phyloP scores from a whole-genome alignment of 2,888 invertebrate genomes.

The Neria commutata region DNA sequence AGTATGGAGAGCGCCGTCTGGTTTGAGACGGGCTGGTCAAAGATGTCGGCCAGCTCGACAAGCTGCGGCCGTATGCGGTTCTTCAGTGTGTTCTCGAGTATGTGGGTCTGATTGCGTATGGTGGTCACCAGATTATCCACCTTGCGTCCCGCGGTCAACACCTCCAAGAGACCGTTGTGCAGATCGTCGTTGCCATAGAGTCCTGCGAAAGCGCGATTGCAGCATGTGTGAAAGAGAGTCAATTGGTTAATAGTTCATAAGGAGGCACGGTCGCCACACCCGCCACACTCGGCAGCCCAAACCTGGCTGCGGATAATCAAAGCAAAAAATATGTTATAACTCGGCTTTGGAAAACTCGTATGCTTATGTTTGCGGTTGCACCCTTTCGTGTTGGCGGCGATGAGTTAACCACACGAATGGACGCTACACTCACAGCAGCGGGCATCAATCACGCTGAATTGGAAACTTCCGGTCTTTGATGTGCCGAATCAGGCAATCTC shows the following conservation, averaged over 20 bases:
- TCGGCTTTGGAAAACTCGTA: no score
- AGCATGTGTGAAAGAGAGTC: neutral
- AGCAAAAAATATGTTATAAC: no score
- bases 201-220: slow-evolving; percentile 49
- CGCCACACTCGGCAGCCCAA: no score
- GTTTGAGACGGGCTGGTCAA: slow-evolving; percentile 79
- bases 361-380: no score
- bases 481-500: no score
- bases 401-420: no score
- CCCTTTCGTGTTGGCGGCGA: no score
- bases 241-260: no score
- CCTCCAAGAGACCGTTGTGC: slow-evolving; percentile 86
- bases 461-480: neutral
- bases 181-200: slow-evolving; percentile 95
- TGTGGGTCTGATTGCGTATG: slow-evolving; percentile 82
- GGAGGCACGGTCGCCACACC: no score
- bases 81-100: slow-evolving; percentile 76
- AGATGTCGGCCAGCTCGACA: slow-evolving; percentile 74
- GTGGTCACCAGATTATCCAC: slow-evolving; percentile 80
- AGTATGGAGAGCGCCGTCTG: slow-evolving; percentile 76
- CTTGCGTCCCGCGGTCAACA: slow-evolving; percentile 79
- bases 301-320: no score
- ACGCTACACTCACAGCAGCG: neutral
- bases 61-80: slow-evolving; percentile 74
- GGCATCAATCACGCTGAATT: neutral